Evolutionary conservation across 1,140 invertebrate genomes (phyloP).

Genomic region (Aporrectodea caliginosa): DNA sequence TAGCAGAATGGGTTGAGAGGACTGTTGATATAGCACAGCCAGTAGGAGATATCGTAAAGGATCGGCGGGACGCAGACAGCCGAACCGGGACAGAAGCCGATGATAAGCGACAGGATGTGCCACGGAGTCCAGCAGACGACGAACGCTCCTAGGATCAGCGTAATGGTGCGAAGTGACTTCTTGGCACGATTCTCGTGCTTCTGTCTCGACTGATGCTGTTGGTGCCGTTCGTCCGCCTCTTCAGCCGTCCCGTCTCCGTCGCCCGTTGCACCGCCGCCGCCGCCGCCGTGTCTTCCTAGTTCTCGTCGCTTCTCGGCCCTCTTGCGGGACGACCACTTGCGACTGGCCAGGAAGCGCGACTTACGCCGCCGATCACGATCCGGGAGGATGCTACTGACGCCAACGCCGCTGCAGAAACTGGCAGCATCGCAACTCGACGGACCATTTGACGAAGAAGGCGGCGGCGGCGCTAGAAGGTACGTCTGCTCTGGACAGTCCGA

Average conservation of each 20-base stretch:
- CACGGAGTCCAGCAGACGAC: conserved; percentile 99
- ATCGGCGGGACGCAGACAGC: conserved; percentile 78
- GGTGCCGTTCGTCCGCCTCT: background rate
- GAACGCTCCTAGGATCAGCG: conserved; percentile 96
- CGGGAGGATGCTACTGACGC: background rate
- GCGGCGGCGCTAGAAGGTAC: background rate
- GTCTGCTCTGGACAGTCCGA: background rate
- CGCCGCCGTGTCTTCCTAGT: background rate
- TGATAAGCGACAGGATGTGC: conserved; percentile 89
- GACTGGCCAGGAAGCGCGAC: background rate
- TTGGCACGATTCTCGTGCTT: conserved; percentile 62
- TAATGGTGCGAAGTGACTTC: conserved; percentile 97
- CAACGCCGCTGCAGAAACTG: background rate
- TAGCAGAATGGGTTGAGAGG: conserved; percentile 93
- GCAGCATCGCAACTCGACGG: background rate
- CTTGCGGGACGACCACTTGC: background rate
- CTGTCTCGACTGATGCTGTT: background rate
- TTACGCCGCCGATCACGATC: background rate
- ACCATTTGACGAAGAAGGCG: no score
- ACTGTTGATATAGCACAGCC: conserved; percentile 97
- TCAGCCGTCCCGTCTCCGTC: background rate
- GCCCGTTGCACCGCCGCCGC: background rate
- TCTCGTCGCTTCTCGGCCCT: background rate
- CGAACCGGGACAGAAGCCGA: conserved; percentile 81
- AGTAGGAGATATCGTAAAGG: conserved; percentile 96